Evolutionary conservation across 2,113 vertebrate genomes (phyloP), one percentile per base, ranked within the genome.

Genomic region (Indicator indicator): DNA sequence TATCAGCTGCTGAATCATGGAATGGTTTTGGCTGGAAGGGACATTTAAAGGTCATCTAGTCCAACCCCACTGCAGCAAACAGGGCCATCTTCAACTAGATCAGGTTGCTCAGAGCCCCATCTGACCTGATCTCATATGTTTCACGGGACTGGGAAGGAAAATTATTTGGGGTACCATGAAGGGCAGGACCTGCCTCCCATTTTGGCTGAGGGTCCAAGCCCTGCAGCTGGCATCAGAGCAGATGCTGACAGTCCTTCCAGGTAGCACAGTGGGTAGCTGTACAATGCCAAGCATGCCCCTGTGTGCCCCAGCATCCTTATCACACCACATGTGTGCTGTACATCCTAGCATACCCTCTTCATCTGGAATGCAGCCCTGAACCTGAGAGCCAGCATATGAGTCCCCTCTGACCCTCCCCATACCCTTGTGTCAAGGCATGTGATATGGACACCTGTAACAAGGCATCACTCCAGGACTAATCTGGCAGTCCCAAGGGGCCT

Each of bases 211-310:
- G 30, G 71, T n/a, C 42, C 21, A 42, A 91, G 56, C 28, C 28
- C 17, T 2, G 0, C 0, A 0, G 50, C 46, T 75, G n/a, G 20
- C 6, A 2, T 3, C 4, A 1, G 28, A 81, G 33, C 38, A 71
- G 42, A 42, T 1, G 7, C 30, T 36, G 48, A 32, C 1, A 1
- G 44, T 32, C n/a, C 48, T 30, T 71, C 52, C 20, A 9, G 17
- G 50, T 14, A 76, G 36, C 40, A 56, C 23, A 50, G 32, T 2
- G 9, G 4, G 8, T 16, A 73, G 23, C 36, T 64, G 42, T 28
- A 46, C 12, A 27, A 38, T 65, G 38, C 33, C 48, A 26, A 2
- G 5, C 1, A 0, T 15, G 33, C 33, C 44, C 38, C 54, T 28
- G 33, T 1, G 1, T 12, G 16, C 16, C 21, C 12, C 71, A 73